phyloP scores from a whole-genome alignment of 1,140 invertebrate genomes.

The Pinna nobilis region DNA sequence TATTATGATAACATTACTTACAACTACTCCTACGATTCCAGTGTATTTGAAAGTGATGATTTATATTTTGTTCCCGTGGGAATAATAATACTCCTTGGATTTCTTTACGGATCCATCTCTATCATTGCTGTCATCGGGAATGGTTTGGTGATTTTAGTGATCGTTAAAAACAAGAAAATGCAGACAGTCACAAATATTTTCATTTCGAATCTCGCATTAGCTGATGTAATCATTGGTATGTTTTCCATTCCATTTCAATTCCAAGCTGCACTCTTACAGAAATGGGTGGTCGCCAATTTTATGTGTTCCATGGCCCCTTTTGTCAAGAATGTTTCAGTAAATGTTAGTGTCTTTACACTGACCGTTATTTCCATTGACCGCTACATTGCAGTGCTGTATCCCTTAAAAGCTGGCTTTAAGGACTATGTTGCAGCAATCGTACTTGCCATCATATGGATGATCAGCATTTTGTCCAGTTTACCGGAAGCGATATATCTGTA shows the following conservation, averaged over 20 bases:
- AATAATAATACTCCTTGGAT: slow-evolving; percentile 83
- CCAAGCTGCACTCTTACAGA: slow-evolving; percentile 86
- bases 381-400: slow-evolving; percentile 86
- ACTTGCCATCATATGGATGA: slow-evolving; percentile 67
- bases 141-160: slow-evolving; percentile 87
- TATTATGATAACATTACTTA: background rate
- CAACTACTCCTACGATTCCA: background rate
- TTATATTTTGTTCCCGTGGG: slow-evolving; percentile 79
- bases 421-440: slow-evolving; percentile 58
- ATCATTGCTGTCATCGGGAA: slow-evolving; percentile 86
- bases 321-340: slow-evolving; percentile 83
- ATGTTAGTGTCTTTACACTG: slow-evolving; percentile 88
- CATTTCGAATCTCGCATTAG: slow-evolving; percentile 76
- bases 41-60: background rate
- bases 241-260: slow-evolving; percentile 83
- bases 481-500: slow-evolving; percentile 62
- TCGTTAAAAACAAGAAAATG: slow-evolving; percentile 80
- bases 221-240: slow-evolving; percentile 68
- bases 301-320: slow-evolving; percentile 90
- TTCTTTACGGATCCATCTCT: slow-evolving; percentile 88
- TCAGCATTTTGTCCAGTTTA: slow-evolving; percentile 57
- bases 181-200: slow-evolving; percentile 89
- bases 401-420: slow-evolving; percentile 76
- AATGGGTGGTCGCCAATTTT: slow-evolving; percentile 88
- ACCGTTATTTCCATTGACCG: slow-evolving; percentile 87